A percentile compares a stretch with the other conserved stretches of the same genome.
phyloP scores from a whole-genome alignment of 2,888 invertebrate species.

The Phorcus lineatus region DNA sequence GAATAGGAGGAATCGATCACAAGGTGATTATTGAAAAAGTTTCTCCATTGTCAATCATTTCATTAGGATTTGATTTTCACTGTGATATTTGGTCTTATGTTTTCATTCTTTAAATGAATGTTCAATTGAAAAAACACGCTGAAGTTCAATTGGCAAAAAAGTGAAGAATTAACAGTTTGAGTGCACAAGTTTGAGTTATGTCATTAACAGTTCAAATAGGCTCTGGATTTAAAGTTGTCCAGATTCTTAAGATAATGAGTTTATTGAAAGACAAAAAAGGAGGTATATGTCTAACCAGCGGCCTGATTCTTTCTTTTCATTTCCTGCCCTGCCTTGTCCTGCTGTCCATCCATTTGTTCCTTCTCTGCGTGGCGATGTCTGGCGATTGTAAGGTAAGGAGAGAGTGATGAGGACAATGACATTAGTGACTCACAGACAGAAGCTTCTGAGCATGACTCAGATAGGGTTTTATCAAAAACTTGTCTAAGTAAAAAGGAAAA shows the following conservation, averaged over 20 bases:
- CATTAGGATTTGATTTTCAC: too few species aligned
- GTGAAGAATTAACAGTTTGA: too few species aligned
- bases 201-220: too few species aligned
- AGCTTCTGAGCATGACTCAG: too few species aligned
- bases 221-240: neutral
- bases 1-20: conserved; percentile 62
- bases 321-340: conserved; percentile 30
- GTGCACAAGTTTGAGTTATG: too few species aligned
- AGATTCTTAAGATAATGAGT: neutral
- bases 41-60: too few species aligned
- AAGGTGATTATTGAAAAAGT: conserved; percentile 61
- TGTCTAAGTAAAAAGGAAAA: conserved; percentile 13
- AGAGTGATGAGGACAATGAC: conserved; percentile 28
- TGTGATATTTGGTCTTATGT: neutral
- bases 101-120: neutral
- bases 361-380: conserved; percentile 36
- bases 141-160: neutral
- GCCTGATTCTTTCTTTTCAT: conserved; percentile 53
- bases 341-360: conserved; percentile 26
- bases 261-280: neutral
- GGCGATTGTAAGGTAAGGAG: conserved; percentile 67
- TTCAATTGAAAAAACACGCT: neutral
- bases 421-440: neutral
- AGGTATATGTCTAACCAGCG: conserved; percentile 48
- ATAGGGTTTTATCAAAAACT: too few species aligned